These are phyloP conservation scores for Anthophora plumipes DNA, from an alignment of 2,888 invertebrate species.

Conservation along the genomic window DNA sequence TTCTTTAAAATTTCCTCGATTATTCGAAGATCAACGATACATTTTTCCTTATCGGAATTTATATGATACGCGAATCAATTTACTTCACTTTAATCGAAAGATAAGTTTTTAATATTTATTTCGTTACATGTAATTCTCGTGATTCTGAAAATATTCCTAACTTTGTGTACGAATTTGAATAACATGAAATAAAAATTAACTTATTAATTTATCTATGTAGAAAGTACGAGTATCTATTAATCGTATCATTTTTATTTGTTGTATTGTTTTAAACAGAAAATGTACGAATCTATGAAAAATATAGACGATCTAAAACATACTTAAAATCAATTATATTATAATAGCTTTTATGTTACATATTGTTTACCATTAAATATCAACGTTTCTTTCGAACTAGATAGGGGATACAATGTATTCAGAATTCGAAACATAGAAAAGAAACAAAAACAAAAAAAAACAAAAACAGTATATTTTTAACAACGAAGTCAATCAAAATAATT, in stretches of 20 bases:
- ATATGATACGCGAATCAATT: neutral
- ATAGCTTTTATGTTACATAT: neutral
- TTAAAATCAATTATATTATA: slow-evolving; percentile 12
- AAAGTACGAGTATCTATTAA: neutral
- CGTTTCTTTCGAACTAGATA: neutral
- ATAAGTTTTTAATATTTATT: slow-evolving; percentile 18
- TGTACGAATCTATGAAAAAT: neutral
- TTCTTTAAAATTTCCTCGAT: slow-evolving; percentile 2
- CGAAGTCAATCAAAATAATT: slow-evolving; percentile 5
- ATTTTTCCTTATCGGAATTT: neutral
- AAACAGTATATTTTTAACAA: slow-evolving; percentile 33
- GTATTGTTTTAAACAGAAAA: neutral
- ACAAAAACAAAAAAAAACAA: neutral
- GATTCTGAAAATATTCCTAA: neutral
- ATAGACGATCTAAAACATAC: neutral
- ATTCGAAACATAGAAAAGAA: neutral
- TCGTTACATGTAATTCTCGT: neutral
- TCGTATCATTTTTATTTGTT: neutral
- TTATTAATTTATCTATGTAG: neutral
- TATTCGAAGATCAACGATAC: neutral
- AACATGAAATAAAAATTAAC: neutral
- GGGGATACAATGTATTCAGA: neutral
- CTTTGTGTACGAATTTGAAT: neutral
- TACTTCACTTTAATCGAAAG: neutral
- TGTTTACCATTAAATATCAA: neutral